These are phyloP conservation scores for Trachelus tabidus DNA, from an alignment of 2,888 invertebrate genomes.

Conservation along the genomic window DNA sequence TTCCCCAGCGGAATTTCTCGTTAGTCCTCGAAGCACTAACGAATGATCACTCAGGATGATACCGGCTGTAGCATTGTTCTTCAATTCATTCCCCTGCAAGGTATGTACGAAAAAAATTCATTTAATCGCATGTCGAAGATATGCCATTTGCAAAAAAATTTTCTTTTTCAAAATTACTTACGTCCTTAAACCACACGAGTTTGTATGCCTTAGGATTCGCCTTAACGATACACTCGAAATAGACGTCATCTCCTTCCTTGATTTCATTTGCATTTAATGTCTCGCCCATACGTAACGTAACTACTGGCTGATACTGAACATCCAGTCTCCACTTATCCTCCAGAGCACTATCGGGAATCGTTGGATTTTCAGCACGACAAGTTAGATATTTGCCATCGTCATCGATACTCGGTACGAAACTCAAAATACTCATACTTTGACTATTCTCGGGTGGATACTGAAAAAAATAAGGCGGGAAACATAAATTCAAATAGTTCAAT, in stretches of 20 bases:
- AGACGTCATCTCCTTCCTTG: conserved; percentile 90
- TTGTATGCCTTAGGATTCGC: conserved; percentile 88
- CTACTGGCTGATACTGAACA: conserved; percentile 91
- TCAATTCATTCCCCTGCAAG: conserved; percentile 81
- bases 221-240: conserved; percentile 87
- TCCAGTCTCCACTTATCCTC: conserved; percentile 90
- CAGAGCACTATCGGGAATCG: conserved; percentile 82
- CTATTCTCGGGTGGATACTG: conserved; percentile 87
- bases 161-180: conserved; percentile 69
- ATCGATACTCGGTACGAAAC: conserved; percentile 84
- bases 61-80: conserved; percentile 84
- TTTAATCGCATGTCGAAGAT: neutral
- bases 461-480: conserved; percentile 25
- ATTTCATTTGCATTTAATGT: conserved; percentile 87
- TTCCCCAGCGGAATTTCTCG: conserved; percentile 84
- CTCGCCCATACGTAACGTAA: conserved; percentile 85
- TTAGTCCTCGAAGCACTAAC: conserved; percentile 86
- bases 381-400: conserved; percentile 91
- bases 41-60: conserved; percentile 88
- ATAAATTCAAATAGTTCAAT: neutral
- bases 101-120: conserved; percentile 12
- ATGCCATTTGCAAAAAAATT: too few species aligned
- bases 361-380: conserved; percentile 89
- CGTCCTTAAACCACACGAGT: conserved; percentile 88
- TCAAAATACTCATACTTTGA: conserved; percentile 82